These are phyloP conservation scores for Drosophila quinaria DNA, from an alignment of 2,888 invertebrate species.

Conservation along the genomic window DNA sequence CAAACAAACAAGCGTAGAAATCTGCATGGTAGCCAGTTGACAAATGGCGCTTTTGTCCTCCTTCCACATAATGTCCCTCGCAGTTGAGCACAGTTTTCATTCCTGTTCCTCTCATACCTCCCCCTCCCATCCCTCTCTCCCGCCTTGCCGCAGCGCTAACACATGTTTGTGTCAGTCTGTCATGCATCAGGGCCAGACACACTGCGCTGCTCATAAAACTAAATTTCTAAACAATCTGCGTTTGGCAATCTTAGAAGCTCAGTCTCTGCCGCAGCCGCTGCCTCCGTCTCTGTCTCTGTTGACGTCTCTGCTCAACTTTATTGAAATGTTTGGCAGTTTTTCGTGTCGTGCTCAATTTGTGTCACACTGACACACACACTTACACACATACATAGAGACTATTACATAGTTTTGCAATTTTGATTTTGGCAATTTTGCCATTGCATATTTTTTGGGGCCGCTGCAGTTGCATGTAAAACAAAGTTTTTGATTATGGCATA, in stretches of 20 bases:
- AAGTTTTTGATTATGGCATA: slow-evolving; percentile 63
- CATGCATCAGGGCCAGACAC: slow-evolving; percentile 36
- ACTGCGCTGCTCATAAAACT: slow-evolving; percentile 69
- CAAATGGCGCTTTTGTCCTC: slow-evolving; percentile 73
- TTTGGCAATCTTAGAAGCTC: slow-evolving; percentile 70
- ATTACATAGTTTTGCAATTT: slow-evolving; percentile 68
- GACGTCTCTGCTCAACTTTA: slow-evolving; percentile 72
- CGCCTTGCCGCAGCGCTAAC: slow-evolving; percentile 19
- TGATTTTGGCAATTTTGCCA: slow-evolving; percentile 73
- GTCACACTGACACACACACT: slow-evolving; percentile 59
- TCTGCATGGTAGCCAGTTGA: slow-evolving; percentile 63
- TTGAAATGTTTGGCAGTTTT: slow-evolving; percentile 80
- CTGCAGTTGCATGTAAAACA: slow-evolving; percentile 69
- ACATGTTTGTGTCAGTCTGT: slow-evolving; percentile 61
- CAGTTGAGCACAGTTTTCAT: neutral
- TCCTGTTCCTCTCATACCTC: neutral
- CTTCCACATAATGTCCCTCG: slow-evolving; percentile 47
- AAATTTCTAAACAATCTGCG: slow-evolving; percentile 81
- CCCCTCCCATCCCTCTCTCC: neutral
- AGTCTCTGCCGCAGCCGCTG: slow-evolving; percentile 26
- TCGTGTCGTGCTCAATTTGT: slow-evolving; percentile 77
- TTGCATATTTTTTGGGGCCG: slow-evolving; percentile 75
- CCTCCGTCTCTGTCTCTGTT: slow-evolving; percentile 25
- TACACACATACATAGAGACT: slow-evolving; percentile 21
- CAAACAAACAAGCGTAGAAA: slow-evolving; percentile 59